Evolutionary conservation across 2,113 vertebrate genomes (phyloP), one percentile per base, ranked within the genome.

Genomic region (Neolamprologus fasciatus): DNA sequence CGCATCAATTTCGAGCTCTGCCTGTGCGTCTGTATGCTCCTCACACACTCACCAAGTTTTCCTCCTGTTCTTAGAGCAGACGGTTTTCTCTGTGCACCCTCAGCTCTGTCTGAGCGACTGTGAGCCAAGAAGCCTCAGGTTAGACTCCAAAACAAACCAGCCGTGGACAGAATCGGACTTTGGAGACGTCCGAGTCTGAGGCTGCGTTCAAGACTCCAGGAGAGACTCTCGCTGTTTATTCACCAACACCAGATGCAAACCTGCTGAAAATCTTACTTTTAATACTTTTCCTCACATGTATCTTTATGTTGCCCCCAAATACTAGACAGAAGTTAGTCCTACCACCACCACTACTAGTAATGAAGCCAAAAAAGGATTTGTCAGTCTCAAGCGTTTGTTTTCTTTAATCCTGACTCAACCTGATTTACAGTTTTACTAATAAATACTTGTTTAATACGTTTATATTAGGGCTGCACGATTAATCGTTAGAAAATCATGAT

Each of bases 111-210:
- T 9, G 66, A 71, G 11, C 0, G 35, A 9, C 63, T 33, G 19
- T 7, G 61, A 3, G 13, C 0, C 9, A 61, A 53, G 47, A 79
- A 66, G 71, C 26, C 40, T 79, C 33, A n/a, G 17, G 11, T 21
- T 2, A 10, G 68, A 31, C 57, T 83, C 16, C 80, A 45, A n/a
- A 73, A 40, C n/a, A 40, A 68, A 16, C 11, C 31, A 66, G 17
- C 4, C 3, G 4, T 21, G 33, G 4, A n/a, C 33, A 68, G 63
- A 68, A 37, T 8, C 2, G 0, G 0, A 66, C 17, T n/a, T 33
- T 11, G 58, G 31, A 11, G 0, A 35, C 1, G 2, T 66, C 6
- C 0, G 4, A 66, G 31, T 7, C 31, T 35, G 58, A 11, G 0
- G 31, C 17, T 35, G 28, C 17, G 3, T 35, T 7, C 61, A 5